Percentiles rank a stretch among this genome's conserved stretches.
Evolutionary conservation across 2,888 invertebrate genomes (phyloP).

Genomic region (Dasysyrphus tricinctus): DNA sequence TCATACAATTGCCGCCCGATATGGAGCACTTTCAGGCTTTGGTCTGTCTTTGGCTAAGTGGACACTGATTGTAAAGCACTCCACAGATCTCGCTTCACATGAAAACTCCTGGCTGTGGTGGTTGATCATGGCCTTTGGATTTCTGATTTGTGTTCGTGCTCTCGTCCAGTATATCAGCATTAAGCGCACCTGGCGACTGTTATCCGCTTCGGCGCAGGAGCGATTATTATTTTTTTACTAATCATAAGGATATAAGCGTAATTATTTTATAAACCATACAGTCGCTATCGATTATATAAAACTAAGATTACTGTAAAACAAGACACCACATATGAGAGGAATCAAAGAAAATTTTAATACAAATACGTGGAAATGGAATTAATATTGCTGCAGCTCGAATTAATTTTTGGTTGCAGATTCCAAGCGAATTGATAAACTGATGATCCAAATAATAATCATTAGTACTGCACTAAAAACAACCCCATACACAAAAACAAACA

Average conservation of each 20-base stretch:
- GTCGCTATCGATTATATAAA: constrained; percentile 67
- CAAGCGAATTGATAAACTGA: constrained; percentile 45
- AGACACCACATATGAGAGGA: constrained; percentile 31
- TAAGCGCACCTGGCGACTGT: constrained; percentile 93
- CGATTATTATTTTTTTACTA: constrained; percentile 94
- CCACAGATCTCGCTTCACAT: constrained; percentile 92
- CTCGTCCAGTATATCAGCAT: constrained; percentile 95
- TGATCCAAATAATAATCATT: constrained; percentile 23
- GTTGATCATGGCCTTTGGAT: constrained; percentile 95
- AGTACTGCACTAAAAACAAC: constrained; percentile 56
- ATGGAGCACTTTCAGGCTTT: constrained; percentile 96
- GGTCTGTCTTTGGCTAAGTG: constrained; percentile 97
- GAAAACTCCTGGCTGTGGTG: constrained; percentile 97
- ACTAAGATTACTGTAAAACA: constrained; percentile 56
- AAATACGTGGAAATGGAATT: constrained; percentile 40
- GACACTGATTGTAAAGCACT: constrained; percentile 96
- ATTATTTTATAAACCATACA: constrained; percentile 51
- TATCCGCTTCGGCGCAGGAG: constrained; percentile 94
- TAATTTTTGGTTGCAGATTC: constrained; percentile 19
- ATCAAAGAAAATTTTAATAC: constrained; percentile 42
- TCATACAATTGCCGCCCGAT: constrained; percentile 96
- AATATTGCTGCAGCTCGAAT: constrained; percentile 42
- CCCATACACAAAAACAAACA: constrained; percentile 24
- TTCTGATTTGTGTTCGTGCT: constrained; percentile 93
- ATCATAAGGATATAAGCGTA: constrained; percentile 32